Percentiles rank a stretch among this genome's conserved stretches.
Evolutionary conservation across 2,797 vertebrate species (phyloP).

Genomic region (Cossypha niveicapilla): DNA sequence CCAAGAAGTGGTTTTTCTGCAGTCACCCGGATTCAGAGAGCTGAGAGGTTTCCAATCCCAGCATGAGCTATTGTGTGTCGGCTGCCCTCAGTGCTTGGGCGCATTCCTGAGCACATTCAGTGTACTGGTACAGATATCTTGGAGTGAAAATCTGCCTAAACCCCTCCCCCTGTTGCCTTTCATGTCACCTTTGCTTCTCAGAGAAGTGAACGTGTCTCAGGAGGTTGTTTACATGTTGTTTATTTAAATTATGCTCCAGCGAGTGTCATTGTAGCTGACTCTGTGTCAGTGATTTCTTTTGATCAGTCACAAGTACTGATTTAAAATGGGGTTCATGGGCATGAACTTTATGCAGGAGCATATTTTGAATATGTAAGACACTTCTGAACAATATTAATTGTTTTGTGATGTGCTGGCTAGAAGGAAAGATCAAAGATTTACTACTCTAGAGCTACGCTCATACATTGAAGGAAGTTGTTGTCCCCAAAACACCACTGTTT

Average conservation of each 20-base stretch:
- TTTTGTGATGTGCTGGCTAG: neutral
- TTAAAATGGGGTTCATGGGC: neutral
- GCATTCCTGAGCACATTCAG: neutral
- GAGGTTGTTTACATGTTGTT: slow-evolving; percentile 28
- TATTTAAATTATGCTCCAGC: neutral
- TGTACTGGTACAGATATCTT: neutral
- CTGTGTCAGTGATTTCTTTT: neutral
- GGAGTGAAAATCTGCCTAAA: neutral
- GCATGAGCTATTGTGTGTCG: neutral
- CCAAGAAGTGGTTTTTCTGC: neutral
- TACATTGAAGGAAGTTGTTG: neutral
- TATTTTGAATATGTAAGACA: neutral
- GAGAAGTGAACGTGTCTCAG: neutral
- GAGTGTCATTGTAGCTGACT: slow-evolving; percentile 14
- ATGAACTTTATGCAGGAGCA: neutral
- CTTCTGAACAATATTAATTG: neutral
- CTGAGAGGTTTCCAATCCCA: neutral
- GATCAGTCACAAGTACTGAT: neutral
- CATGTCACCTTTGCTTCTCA: neutral
- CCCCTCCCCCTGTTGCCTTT: neutral
- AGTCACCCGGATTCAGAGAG: neutral
- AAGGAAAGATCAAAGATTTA: neutral
- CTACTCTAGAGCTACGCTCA: neutral
- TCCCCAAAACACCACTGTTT: neutral
- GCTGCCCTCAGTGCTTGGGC: neutral